These are phyloP conservation scores for Amniataba percoides DNA, from an alignment of 2,797 vertebrate genomes.

Conservation along the genomic window DNA sequence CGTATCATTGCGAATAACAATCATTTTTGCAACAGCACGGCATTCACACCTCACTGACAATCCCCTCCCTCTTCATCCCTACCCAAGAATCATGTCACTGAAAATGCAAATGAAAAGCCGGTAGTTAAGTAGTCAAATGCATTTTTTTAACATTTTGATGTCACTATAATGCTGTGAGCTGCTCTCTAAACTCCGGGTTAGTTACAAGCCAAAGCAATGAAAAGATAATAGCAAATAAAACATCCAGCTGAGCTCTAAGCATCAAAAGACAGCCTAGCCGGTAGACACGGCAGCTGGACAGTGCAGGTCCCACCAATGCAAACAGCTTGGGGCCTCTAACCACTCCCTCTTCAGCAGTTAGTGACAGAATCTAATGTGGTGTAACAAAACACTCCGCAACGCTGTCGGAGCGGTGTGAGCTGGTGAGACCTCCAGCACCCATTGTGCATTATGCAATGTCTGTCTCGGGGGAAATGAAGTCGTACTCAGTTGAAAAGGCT, in stretches of 20 bases:
- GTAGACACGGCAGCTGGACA: conserved; percentile 70
- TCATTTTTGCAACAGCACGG: not conserved
- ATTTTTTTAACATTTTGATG: not conserved
- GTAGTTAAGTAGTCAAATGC: not conserved
- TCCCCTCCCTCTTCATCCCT: conserved; percentile 6
- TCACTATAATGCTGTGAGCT: not conserved
- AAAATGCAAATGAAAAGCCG: conserved; percentile 3
- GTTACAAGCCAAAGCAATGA: conserved; percentile 8
- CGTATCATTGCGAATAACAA: conserved; percentile 10
- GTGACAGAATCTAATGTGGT: conserved; percentile 76
- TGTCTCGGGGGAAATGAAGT: conserved; percentile 76
- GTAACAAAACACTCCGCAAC: conserved; percentile 73
- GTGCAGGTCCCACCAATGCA: conserved; percentile 60
- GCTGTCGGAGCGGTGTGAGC: conserved; percentile 48
- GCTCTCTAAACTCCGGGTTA: conserved; percentile 16
- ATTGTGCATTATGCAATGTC: conserved; percentile 78
- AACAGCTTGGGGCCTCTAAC: conserved; percentile 60
- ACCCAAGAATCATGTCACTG: not conserved
- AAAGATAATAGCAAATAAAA: conserved; percentile 24
- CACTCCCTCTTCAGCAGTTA: conserved; percentile 70
- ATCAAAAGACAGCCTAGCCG: conserved; percentile 41
- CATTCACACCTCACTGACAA: conserved; percentile 14
- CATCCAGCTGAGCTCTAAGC: conserved; percentile 35
- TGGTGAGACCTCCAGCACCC: conserved; percentile 64
- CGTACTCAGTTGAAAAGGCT: conserved; percentile 73